phyloP scores from a whole-genome alignment of 2,797 vertebrate genomes.

The Crocidura indochinensis region DNA sequence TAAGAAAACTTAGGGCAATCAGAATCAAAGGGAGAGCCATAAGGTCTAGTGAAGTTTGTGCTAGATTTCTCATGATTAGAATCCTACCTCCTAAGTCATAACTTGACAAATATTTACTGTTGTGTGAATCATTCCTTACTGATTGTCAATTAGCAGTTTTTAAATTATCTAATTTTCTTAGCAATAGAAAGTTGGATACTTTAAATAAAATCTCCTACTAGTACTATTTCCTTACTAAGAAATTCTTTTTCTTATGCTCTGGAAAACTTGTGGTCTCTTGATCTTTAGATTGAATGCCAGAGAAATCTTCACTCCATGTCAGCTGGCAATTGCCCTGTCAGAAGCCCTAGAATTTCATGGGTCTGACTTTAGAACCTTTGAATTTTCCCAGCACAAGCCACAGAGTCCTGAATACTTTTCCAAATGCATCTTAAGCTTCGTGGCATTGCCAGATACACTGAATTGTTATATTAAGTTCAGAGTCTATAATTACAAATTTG shows the following conservation, averaged over 20 bases:
- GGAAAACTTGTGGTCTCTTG: neutral
- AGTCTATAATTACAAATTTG: constrained; percentile 54
- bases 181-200: neutral
- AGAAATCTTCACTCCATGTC: neutral
- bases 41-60: accelerated
- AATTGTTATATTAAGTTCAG: constrained; percentile 48
- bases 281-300: neutral
- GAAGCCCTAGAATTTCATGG: neutral
- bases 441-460: neutral
- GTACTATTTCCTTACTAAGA: neutral
- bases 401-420: constrained; percentile 18
- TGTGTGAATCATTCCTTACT: neutral
- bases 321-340: neutral
- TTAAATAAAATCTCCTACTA: neutral
- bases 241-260: neutral
- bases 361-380: neutral
- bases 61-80: neutral
- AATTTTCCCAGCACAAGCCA: constrained; percentile 8
- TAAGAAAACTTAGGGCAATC: accelerated
- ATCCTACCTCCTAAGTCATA: neutral
- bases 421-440: constrained; percentile 31
- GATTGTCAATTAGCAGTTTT: constrained; percentile 12
- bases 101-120: neutral
- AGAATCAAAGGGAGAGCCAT: neutral
- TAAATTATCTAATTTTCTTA: neutral